phyloP scores from a whole-genome alignment of 2,888 invertebrate genomes.

The Dynastes hyllus region DNA sequence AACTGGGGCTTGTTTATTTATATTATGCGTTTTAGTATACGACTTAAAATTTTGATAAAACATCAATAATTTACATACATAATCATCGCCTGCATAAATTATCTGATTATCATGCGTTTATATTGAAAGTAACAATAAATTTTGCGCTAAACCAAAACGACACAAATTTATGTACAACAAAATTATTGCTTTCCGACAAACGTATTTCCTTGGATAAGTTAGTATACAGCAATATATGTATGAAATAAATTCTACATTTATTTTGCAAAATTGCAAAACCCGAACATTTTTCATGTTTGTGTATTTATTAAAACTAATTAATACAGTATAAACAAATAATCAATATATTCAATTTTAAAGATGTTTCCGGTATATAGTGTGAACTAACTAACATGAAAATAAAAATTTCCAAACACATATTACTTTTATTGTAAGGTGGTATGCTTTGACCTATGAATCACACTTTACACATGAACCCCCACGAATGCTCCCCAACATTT shows the following conservation, averaged over 20 bases:
- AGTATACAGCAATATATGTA: not conserved
- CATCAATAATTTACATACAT: slow-evolving; percentile 31
- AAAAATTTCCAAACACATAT: too few relatives aligned
- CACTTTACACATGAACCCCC: too few relatives aligned
- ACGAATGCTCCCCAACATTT: too few relatives aligned
- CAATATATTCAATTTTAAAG: slow-evolving; percentile 22
- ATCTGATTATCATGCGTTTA: slow-evolving; percentile 23
- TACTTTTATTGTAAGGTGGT: too few relatives aligned
- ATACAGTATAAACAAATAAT: slow-evolving; percentile 20
- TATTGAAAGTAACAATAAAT: slow-evolving; percentile 17
- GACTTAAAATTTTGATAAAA: slow-evolving; percentile 43
- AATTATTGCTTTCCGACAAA: not conserved
- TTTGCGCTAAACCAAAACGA: not conserved
- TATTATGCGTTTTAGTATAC: slow-evolving; percentile 27
- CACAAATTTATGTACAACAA: not conserved
- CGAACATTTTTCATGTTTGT: too few relatives aligned
- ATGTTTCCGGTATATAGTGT: slow-evolving; percentile 15
- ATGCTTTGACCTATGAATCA: too few relatives aligned
- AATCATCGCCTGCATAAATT: slow-evolving; percentile 39
- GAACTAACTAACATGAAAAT: too few relatives aligned
- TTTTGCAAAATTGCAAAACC: too few relatives aligned
- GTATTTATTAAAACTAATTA: too few relatives aligned
- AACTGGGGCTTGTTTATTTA: slow-evolving; percentile 37
- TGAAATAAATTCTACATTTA: not conserved
- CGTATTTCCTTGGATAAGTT: not conserved